A percentile compares a stretch with the other conserved stretches of the same genome.
Conservation (phyloP, 2,113 vertebrate species). For the Ranitomeya imitator region DNA sequence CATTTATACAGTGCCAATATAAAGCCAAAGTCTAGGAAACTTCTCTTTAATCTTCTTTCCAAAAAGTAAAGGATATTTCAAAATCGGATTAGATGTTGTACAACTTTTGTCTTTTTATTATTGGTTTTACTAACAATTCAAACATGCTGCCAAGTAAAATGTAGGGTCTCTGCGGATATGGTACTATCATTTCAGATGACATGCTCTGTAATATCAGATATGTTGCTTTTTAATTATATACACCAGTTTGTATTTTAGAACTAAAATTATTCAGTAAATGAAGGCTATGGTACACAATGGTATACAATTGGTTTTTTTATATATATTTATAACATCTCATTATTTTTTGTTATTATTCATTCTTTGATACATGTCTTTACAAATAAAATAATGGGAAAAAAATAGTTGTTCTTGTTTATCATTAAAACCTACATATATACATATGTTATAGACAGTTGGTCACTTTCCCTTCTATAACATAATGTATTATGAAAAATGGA, state of each 20-base stretch:
- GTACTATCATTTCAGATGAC: conserved; percentile 28
- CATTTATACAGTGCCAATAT: conserved; percentile 16
- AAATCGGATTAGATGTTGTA: neutral
- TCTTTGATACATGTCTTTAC: neutral
- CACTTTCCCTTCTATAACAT: conserved; percentile 1
- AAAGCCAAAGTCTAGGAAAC: neutral
- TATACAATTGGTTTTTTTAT: neutral
- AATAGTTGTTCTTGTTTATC: neutral
- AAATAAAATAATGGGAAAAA: conserved; percentile 18
- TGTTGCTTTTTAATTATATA: conserved; percentile 34
- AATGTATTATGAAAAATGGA: conserved; percentile 27
- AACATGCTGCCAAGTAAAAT: conserved; percentile 11
- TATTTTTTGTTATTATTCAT: conserved; percentile 20
- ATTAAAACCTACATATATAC: conserved; percentile 31
- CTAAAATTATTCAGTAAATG: conserved; percentile 29
- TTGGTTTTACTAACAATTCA: conserved; percentile 29
- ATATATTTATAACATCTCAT: conserved; percentile 17
- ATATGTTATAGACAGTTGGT: conserved; percentile 28
- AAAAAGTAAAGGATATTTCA: neutral
- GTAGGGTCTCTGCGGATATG: neutral
- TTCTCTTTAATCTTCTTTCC: conserved; percentile 5
- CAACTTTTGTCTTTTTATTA: conserved; percentile 20
- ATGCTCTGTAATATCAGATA: conserved; percentile 23
- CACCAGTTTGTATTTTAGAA: conserved; percentile 22
- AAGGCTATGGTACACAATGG: neutral